Evolutionary conservation across 2,797 vertebrate species (phyloP).

Genomic region (Cyclura pinguis): DNA sequence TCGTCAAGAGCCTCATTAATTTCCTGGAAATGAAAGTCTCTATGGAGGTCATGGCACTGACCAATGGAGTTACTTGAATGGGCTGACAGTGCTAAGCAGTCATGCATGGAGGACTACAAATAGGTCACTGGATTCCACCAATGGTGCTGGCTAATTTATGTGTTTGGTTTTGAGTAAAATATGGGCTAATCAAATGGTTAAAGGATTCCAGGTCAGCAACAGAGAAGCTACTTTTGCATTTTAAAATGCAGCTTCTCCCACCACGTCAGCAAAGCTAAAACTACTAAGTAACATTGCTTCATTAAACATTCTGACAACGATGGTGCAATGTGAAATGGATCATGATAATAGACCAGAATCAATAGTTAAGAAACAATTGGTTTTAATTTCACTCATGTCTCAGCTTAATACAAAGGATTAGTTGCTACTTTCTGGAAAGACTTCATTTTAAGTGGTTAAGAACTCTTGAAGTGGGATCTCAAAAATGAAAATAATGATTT

Average conservation of each 20-base stretch:
- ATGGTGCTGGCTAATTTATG: slow-evolving; percentile 39
- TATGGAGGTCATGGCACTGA: slow-evolving; percentile 57
- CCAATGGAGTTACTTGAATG: slow-evolving; percentile 56
- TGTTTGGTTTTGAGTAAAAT: slow-evolving; percentile 69
- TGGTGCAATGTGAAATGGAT: not conserved
- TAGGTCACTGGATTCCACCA: slow-evolving; percentile 60
- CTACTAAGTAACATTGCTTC: slow-evolving; percentile 41
- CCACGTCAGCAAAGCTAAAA: slow-evolving; percentile 26
- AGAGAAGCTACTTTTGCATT: slow-evolving; percentile 56
- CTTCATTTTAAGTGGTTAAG: slow-evolving; percentile 4
- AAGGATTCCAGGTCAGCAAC: slow-evolving; percentile 57
- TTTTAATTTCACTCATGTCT: slow-evolving; percentile 52
- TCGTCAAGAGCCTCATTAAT: slow-evolving; percentile 44
- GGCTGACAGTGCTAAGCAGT: slow-evolving; percentile 38
- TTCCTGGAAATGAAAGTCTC: slow-evolving; percentile 61
- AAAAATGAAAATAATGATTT: slow-evolving; percentile 42
- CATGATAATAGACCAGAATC: slow-evolving; percentile 27
- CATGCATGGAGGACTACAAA: slow-evolving; percentile 63
- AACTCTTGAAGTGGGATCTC: slow-evolving; percentile 15
- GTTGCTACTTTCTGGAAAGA: slow-evolving; percentile 18
- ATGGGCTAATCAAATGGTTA: slow-evolving; percentile 62
- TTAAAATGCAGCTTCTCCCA: slow-evolving; percentile 35
- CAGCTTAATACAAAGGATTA: slow-evolving; percentile 50
- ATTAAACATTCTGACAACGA: slow-evolving; percentile 36
- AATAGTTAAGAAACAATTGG: slow-evolving; percentile 43